phyloP scores from a whole-genome alignment of 2,888 invertebrate species.

The Leptopilina myrica region DNA sequence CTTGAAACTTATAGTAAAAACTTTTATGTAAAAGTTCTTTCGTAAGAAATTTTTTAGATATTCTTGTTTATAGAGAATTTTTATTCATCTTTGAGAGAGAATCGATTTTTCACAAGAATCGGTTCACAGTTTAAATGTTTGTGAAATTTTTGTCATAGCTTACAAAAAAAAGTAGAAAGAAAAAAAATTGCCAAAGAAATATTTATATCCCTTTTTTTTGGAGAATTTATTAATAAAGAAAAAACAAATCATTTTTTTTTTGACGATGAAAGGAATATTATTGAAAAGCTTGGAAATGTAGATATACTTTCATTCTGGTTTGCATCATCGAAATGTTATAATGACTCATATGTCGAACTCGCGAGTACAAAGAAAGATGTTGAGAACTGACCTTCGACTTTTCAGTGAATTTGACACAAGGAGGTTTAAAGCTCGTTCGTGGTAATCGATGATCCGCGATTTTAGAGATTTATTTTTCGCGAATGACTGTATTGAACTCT shows the following conservation, averaged over 20 bases:
- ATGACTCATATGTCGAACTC: constrained; percentile 31
- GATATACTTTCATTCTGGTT: not conserved
- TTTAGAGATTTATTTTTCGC: constrained; percentile 67
- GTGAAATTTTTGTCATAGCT: not conserved
- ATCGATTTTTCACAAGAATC: too few relatives aligned
- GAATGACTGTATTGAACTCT: constrained; percentile 60
- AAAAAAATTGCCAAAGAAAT: constrained; percentile 8
- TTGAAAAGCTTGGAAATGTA: not conserved
- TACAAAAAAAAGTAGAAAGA: not conserved
- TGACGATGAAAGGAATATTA: not conserved
- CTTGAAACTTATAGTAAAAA: not conserved
- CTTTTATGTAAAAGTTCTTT: not conserved
- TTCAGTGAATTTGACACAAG: constrained; percentile 41
- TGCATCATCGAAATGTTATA: constrained; percentile 32
- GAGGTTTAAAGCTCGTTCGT: constrained; percentile 32
- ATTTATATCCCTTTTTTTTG: not conserved
- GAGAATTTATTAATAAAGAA: not conserved
- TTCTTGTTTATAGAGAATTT: too few relatives aligned
- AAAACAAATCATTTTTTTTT: not conserved
- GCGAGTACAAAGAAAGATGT: constrained; percentile 39
- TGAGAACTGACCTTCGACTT: constrained; percentile 48
- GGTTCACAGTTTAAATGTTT: too few relatives aligned
- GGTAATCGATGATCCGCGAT: constrained; percentile 44
- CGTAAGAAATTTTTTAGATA: too few relatives aligned
- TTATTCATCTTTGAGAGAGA: too few relatives aligned